Percentiles rank a stretch among this genome's conserved stretches.
Evolutionary conservation across 2,797 vertebrate species (phyloP).

Genomic region (Euphonia xanthogaster): DNA sequence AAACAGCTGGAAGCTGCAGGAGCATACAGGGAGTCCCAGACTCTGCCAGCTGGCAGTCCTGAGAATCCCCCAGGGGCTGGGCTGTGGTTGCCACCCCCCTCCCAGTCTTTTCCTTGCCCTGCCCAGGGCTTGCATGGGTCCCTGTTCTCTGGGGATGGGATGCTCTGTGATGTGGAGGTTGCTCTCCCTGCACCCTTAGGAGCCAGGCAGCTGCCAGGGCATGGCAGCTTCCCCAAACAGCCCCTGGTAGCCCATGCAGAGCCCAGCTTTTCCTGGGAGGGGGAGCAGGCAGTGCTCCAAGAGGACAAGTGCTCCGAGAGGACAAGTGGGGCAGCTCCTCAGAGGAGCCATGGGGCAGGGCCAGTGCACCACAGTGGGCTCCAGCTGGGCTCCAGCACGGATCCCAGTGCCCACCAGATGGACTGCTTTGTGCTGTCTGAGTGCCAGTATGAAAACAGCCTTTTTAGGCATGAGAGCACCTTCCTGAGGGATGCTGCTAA

Average conservation of each 20-base stretch:
- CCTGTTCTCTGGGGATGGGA: neutral
- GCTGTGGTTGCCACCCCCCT: neutral
- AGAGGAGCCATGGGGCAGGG: neutral
- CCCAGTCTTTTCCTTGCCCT: neutral
- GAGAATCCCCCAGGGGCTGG: accelerated
- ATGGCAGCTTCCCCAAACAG: neutral
- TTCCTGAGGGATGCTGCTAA: neutral
- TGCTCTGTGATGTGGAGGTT: neutral
- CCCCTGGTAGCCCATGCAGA: neutral
- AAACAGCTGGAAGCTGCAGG: neutral
- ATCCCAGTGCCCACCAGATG: neutral
- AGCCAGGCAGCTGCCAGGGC: neutral
- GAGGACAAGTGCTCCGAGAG: neutral
- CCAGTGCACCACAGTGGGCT: accelerated
- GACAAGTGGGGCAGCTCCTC: neutral
- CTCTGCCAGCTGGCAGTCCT: neutral
- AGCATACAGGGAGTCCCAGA: neutral
- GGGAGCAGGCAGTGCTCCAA: neutral
- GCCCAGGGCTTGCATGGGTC: neutral
- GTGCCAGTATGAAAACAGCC: neutral
- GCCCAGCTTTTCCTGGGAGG: neutral
- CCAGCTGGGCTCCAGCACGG: neutral
- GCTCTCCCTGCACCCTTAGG: neutral
- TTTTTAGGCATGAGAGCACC: neutral
- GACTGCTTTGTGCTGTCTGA: accelerated